Conservation (phyloP, 1,140 invertebrate species). For the Parapsyche elsis region DNA sequence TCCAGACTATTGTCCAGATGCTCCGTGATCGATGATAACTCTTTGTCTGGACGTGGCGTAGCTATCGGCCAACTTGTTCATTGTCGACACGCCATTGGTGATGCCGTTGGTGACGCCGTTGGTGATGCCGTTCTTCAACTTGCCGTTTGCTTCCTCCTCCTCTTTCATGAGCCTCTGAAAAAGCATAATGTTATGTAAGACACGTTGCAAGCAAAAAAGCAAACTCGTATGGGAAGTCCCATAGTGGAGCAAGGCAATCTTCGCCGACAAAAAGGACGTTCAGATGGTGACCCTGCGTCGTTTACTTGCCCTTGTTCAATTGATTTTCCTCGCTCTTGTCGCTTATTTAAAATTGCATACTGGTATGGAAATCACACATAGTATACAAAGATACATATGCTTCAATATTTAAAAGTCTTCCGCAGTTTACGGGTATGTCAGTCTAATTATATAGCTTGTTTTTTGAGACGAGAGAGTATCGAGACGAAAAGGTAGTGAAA, state of each 20-base stretch:
- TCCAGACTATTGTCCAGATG: constrained; percentile 35
- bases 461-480: no score
- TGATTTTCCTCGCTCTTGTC: background rate
- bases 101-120: constrained; percentile 34
- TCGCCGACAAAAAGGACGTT: background rate
- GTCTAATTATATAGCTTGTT: no score
- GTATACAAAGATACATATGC: no score
- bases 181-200: no score
- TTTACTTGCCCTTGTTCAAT: constrained; percentile 12
- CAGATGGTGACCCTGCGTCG: background rate
- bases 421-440: no score
- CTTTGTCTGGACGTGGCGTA: constrained; percentile 46
- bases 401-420: background rate
- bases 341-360: background rate
- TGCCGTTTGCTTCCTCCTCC: no score
- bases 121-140: constrained; percentile 22
- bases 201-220: background rate
- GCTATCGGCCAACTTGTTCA: constrained; percentile 48
- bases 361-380: background rate
- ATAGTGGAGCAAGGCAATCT: constrained; percentile 2
- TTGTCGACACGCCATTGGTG: background rate
- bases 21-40: constrained; percentile 50
- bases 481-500: no score
- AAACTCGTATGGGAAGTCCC: constrained; percentile 6
- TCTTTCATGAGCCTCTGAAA: constrained; percentile 26